These are phyloP conservation scores for Brachypalpus laphriformis DNA, from an alignment of 2,888 invertebrate genomes.

Conservation along the genomic window DNA sequence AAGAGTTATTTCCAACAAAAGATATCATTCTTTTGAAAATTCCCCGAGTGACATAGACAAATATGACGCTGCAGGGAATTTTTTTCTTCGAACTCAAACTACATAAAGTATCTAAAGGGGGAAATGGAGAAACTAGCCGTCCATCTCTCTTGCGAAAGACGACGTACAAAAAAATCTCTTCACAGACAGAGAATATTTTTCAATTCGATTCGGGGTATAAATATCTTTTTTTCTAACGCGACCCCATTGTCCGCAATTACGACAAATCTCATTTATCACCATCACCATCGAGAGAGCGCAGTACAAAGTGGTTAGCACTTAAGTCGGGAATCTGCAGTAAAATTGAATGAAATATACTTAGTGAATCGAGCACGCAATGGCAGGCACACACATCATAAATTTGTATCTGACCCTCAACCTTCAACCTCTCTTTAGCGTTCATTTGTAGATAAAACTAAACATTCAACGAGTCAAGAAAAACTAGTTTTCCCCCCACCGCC, in stretches of 20 bases:
- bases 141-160: slow-evolving; percentile 41
- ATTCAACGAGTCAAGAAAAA: not conserved
- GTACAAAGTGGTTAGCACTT: slow-evolving; percentile 62
- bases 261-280: slow-evolving; percentile 68
- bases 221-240: slow-evolving; percentile 37
- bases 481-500: not conserved
- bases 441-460: slow-evolving; percentile 49
- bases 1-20: slow-evolving; percentile 43
- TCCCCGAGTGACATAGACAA: slow-evolving; percentile 59
- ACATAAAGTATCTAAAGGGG: not conserved
- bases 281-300: slow-evolving; percentile 21
- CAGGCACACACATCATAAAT: slow-evolving; percentile 25
- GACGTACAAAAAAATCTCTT: slow-evolving; percentile 28
- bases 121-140: slow-evolving; percentile 29
- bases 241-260: slow-evolving; percentile 68
- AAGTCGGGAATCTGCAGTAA: slow-evolving; percentile 53
- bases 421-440: slow-evolving; percentile 58
- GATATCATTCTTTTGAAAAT: slow-evolving; percentile 23
- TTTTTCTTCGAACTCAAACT: too few species aligned
- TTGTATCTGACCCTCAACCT: slow-evolving; percentile 63
- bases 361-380: slow-evolving; percentile 10
- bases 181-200: slow-evolving; percentile 39
- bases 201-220: slow-evolving; percentile 63
- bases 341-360: slow-evolving; percentile 45
- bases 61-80: slow-evolving; percentile 57